phyloP scores from a whole-genome alignment of 2,797 vertebrate species.

The Crocodylus rhombifer region DNA sequence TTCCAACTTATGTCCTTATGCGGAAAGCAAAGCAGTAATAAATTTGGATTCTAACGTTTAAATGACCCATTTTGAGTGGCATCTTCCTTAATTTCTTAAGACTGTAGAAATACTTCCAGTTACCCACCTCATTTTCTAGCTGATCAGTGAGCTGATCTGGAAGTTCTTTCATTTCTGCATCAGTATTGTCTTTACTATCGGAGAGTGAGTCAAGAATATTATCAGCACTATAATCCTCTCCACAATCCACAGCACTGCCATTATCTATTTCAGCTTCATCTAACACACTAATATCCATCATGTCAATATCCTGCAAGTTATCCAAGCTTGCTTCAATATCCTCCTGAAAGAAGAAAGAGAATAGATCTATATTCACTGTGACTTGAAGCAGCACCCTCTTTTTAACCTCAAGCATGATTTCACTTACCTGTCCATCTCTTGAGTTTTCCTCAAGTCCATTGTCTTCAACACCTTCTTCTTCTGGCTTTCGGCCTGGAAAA shows the following conservation, averaged over 20 bases:
- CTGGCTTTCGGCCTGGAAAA: constrained; percentile 85
- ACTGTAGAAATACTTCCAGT: background rate
- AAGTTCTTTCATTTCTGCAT: constrained; percentile 78
- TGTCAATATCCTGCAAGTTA: constrained; percentile 94
- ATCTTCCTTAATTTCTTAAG: background rate
- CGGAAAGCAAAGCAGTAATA: rapidly evolving
- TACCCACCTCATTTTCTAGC: constrained; percentile 76
- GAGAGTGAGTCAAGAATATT: constrained; percentile 80
- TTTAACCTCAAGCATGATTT: background rate
- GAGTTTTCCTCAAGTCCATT: constrained; percentile 91
- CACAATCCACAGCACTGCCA: constrained; percentile 82
- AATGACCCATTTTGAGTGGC: background rate
- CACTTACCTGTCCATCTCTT: constrained; percentile 88
- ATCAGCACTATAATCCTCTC: constrained; percentile 85
- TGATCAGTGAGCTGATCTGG: constrained; percentile 74
- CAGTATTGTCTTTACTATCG: constrained; percentile 80
- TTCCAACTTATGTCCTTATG: background rate
- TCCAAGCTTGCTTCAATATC: constrained; percentile 89
- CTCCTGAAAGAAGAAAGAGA: constrained; percentile 77
- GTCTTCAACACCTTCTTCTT: constrained; percentile 91
- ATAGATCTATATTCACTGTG: background rate
- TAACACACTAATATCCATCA: constrained; percentile 93
- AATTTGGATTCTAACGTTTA: background rate
- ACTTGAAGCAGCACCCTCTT: background rate
- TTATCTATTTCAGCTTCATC: constrained; percentile 94